Base-by-base conservation (phyloP, 2,888 invertebrate genomes). In the Craniophora ligustri region DNA sequence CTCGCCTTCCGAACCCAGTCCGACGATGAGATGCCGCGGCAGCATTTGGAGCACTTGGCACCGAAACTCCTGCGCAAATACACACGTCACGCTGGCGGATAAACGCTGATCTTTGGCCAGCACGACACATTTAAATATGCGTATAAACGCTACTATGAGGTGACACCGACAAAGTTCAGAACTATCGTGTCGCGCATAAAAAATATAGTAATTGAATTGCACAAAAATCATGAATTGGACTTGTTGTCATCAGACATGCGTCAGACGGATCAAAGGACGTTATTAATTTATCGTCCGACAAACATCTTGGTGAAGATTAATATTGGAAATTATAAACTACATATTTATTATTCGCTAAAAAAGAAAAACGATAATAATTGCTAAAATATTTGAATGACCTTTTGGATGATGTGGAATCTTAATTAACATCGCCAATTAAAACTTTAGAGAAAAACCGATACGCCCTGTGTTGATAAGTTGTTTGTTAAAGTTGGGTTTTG, bases 1-100 rank as follows among this genome's bases (percentile, higher is more conserved):
- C 98, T 95, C 26, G 99, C 99, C 84, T 98, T 96, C 63, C 99
- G 95, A 79, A 99, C 99, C 99, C 99, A 99, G 93, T 99, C 99
- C 35, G 98, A 97, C 13, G 99, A 96, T 13, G 98, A 97, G 82
- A 99, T 98, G 75, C 97, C 96, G 46, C 99, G 96, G 75, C 97
- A 96, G 91, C 99, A 99, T 88, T 98, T 98, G 42, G 98, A 97
- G 91, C 99, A 99, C 92, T 98, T 98, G 50, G 98, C 97, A 60
- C 98, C 98, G 89, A 98, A 99, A 84, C 97, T 97, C 95, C 99
- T 99, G 91, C 63, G 71, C 76, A 81, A 77, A 56, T 36, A 62
- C 30, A 72, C 54, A 50, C 49, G 67, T 69, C 66, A 67, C 62
- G 61, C 61, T 60, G 62, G 35, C 46, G 35, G 49, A 50, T 47